Base-by-base conservation (phyloP, 2,113 vertebrate genomes). In the Xiphophorus hellerii region DNA sequence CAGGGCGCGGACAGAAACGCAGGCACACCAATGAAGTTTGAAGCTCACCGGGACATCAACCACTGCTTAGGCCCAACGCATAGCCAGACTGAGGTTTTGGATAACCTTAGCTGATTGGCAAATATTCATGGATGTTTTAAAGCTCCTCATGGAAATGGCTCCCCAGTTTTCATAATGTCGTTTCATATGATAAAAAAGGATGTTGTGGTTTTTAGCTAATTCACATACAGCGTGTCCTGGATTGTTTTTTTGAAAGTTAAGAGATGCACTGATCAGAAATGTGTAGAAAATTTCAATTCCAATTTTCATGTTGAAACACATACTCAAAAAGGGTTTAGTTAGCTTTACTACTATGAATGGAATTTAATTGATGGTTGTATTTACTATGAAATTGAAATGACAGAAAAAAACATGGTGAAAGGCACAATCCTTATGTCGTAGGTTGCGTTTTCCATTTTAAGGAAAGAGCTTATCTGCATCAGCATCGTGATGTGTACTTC, bases 1-100 rank as follows among this genome's bases (percentile, higher is more conserved):
- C 87, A 84, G 65, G 81, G 75, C 30, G 20, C 37, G 81, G 86
- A 84, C 77, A 82, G 87, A 85, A 83, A 80, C 62, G 69, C 67
- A 64, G 74, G 73, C 78, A 54, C 80, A 77, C 77, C 70, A 54
- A 7, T 77, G 77, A 90, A 90, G 84, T 74, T 80, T 82, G 82
- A 85, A 89, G 84, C 83, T 75, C 58, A 78, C 29, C 60, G 71
- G 80, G 84, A 78, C 72, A 17, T 78, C 58, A 79, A 82, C 84
- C 17, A 15, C 81, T 69, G 76, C 81, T 81, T 76, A 88, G 82
- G 82, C 76, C 84, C 74, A 81, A 81, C 80, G 71, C 48, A n/a
- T 66, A 72, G 83, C 77, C 84, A 79, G 71, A 14, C 33, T 11
- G 67, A 69, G 81, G 81, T 86, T 90, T 85, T 22, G 64, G 67